phyloP scores from a whole-genome alignment of 1,140 invertebrate genomes.

The Tetranychus urticae region DNA sequence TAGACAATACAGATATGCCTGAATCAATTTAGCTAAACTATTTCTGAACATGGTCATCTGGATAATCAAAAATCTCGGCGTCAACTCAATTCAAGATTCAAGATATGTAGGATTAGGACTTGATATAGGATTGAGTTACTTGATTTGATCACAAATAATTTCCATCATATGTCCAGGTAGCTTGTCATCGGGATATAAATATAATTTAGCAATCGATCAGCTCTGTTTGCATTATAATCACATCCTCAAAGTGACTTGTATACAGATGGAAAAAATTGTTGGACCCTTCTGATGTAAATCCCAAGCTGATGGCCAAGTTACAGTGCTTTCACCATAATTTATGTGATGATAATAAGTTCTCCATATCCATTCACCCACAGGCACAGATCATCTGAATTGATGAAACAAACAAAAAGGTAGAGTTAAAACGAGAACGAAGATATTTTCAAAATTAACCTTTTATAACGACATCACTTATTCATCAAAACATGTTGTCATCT shows the following conservation, averaged over 20 bases:
- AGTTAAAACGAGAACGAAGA: too few relatives aligned
- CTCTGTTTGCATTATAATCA: constrained; percentile 40
- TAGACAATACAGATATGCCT: too few relatives aligned
- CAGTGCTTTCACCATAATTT: constrained; percentile 40
- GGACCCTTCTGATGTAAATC: constrained; percentile 73
- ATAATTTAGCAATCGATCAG: constrained; percentile 40
- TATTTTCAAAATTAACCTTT: too few relatives aligned
- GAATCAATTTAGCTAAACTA: not conserved
- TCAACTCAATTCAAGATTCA: too few relatives aligned
- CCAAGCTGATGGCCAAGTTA: constrained; percentile 66
- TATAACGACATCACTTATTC: too few relatives aligned
- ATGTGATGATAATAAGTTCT: constrained; percentile 26
- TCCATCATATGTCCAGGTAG: constrained; percentile 52
- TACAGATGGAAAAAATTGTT: constrained; percentile 67
- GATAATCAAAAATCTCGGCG: constrained; percentile 39
- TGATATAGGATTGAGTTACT: constrained; percentile 44
- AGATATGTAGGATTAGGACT: too few relatives aligned
- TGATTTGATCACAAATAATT: constrained; percentile 69
- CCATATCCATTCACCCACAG: constrained; percentile 68
- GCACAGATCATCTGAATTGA: constrained; percentile 41
- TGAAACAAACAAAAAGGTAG: constrained; percentile 12
- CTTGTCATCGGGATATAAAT: constrained; percentile 51
- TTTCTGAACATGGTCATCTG: constrained; percentile 6
- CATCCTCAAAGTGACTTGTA: constrained; percentile 33
- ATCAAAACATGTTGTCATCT: too few relatives aligned